A percentile compares a stretch with the other conserved stretches of the same genome.
Evolutionary conservation across 2,797 vertebrate genomes (phyloP).

Genomic region (Arrhamphus sclerolepis): DNA sequence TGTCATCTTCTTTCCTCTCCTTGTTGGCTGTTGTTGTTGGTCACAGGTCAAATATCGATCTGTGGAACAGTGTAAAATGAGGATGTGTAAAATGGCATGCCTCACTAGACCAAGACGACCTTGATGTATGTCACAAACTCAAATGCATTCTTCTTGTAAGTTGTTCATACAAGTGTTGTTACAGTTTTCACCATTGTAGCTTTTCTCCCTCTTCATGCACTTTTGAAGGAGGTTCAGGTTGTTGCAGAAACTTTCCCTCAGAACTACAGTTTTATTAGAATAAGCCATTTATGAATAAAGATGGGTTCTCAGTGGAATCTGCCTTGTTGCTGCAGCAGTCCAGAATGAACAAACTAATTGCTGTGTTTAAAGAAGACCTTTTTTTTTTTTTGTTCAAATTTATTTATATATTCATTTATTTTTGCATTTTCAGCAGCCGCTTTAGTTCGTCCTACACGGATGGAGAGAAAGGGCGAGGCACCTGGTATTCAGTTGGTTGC

Average conservation of each 20-base stretch:
- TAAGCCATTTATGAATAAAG: background rate
- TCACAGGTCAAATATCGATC: constrained; percentile 6
- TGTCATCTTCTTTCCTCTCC: background rate
- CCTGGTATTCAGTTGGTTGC: background rate
- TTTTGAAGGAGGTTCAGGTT: too few species aligned
- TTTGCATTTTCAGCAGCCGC: background rate
- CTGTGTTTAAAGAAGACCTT: too few species aligned
- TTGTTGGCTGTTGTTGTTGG: too few species aligned
- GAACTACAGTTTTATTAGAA: background rate
- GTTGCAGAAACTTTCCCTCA: too few species aligned
- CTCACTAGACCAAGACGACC: constrained; percentile 1
- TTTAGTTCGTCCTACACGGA: background rate
- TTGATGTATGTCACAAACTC: background rate
- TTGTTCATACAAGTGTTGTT: background rate
- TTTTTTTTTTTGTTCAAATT: too few species aligned
- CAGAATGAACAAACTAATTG: background rate
- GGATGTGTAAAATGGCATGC: constrained; percentile 3
- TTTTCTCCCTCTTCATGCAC: background rate
- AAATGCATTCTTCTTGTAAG: background rate
- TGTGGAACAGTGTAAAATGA: constrained; percentile 1
- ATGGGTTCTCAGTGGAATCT: background rate
- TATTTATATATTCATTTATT: too few species aligned
- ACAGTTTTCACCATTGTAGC: background rate
- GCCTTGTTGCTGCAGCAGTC: background rate
- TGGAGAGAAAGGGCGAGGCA: background rate